Evolutionary conservation across 1,140 invertebrate genomes (phyloP).

Genomic region (Bombus vancouverensis): DNA sequence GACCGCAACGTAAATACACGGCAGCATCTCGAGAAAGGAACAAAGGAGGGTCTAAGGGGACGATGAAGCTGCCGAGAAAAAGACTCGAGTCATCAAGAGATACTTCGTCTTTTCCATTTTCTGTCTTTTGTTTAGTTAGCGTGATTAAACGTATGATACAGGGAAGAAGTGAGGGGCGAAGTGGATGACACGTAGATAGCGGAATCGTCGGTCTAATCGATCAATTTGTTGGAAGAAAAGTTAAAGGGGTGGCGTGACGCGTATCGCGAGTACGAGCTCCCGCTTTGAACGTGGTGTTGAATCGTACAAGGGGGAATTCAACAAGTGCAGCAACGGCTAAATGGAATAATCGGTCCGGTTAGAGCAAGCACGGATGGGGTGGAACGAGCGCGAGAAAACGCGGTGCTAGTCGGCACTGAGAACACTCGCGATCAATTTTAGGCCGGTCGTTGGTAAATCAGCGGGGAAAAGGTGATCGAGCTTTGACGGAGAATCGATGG

Average conservation of each 20-base stretch:
- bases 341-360: neutral
- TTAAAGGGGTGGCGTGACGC: slow-evolving; percentile 3
- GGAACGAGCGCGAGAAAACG: neutral
- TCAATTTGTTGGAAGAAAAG: neutral
- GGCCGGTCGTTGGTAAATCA: too few species aligned
- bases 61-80: neutral
- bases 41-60: neutral
- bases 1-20: slow-evolving; percentile 23
- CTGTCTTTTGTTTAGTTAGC: neutral
- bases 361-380: neutral
- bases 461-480: too few species aligned
- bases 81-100: neutral
- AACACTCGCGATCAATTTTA: too few species aligned
- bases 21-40: neutral
- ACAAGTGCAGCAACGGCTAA: slow-evolving; percentile 37
- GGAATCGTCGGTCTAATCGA: neutral
- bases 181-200: neutral
- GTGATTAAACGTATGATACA: neutral
- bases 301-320: slow-evolving; percentile 35
- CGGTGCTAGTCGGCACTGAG: neutral
- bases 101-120: neutral
- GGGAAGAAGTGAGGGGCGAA: too few species aligned
- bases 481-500: too few species aligned
- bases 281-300: neutral
- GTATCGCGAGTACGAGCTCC: neutral